These are phyloP conservation scores for Isichthys henryi DNA, from an alignment of 2,113 vertebrate genomes.

Conservation along the genomic window DNA sequence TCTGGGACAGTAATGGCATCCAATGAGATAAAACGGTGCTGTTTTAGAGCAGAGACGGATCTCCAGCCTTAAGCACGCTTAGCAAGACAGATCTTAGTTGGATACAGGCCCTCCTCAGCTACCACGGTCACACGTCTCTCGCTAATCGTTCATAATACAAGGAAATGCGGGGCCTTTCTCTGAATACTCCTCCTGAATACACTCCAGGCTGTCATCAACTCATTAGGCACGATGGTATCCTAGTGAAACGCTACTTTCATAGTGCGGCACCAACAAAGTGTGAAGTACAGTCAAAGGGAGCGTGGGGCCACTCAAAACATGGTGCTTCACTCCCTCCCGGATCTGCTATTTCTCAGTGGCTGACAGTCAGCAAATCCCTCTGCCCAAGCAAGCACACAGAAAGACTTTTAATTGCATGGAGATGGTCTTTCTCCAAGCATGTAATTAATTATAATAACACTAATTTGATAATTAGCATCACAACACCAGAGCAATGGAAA, in stretches of 20 bases:
- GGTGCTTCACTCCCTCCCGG: constrained; percentile 12
- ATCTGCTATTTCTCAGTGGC: constrained; percentile 22
- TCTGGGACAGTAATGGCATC: background rate
- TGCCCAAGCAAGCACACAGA: background rate
- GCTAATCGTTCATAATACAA: constrained; percentile 18
- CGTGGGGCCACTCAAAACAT: background rate
- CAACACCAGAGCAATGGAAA: background rate
- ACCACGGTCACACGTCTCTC: constrained; percentile 2
- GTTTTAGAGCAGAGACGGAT: background rate
- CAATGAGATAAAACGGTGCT: background rate
- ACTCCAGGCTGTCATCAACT: constrained; percentile 10
- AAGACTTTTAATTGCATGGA: background rate
- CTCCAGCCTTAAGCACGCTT: background rate
- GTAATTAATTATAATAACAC: constrained; percentile 8
- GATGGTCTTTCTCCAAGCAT: background rate
- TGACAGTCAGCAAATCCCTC: constrained; percentile 1
- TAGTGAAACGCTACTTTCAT: constrained; percentile 26
- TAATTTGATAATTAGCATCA: constrained; percentile 11
- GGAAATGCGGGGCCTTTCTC: background rate
- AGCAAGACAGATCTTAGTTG: background rate
- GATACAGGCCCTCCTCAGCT: background rate
- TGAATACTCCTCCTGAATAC: background rate
- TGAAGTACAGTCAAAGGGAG: constrained; percentile 18
- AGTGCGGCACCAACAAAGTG: constrained; percentile 6
- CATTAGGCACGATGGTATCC: constrained; percentile 3